Conservation (phyloP, 2,113 vertebrate genomes). For the Forbesichthys papilliferus region DNA sequence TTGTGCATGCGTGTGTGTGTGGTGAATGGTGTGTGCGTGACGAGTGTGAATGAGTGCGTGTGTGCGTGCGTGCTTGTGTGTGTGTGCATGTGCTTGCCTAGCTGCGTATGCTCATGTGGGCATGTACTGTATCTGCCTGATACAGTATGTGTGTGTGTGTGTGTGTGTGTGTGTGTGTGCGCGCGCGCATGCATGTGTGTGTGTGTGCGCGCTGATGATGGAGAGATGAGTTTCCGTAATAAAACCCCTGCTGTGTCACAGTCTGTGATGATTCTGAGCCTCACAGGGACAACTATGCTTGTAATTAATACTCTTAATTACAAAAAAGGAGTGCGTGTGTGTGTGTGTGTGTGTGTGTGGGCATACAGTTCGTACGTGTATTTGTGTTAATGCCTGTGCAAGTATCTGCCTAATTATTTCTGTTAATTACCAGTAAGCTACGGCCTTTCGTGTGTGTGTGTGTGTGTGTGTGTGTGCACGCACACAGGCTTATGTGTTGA, state of each 20-base stretch:
- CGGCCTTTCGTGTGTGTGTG: slow-evolving; percentile 31
- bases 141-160: too few relatives aligned
- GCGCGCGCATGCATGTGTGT: too few relatives aligned
- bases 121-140: too few relatives aligned
- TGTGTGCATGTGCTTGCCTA: too few relatives aligned
- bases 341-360: slow-evolving; percentile 10
- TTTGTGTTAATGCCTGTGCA: slow-evolving; percentile 28
- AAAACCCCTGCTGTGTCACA: slow-evolving; percentile 60
- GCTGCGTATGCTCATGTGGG: too few relatives aligned
- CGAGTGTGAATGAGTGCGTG: too few relatives aligned
- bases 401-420: slow-evolving; percentile 71
- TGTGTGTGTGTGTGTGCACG: slow-evolving; percentile 2
- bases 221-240: slow-evolving; percentile 65
- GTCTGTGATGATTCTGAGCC: slow-evolving; percentile 70
- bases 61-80: too few relatives aligned
- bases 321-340: slow-evolving; percentile 48
- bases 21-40: too few relatives aligned
- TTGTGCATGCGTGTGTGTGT: too few relatives aligned
- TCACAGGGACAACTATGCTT: slow-evolving; percentile 69
- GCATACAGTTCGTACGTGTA: background rate
- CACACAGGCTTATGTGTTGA: background rate
- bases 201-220: slow-evolving; percentile 26
- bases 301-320: slow-evolving; percentile 79
- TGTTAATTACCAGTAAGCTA: slow-evolving; percentile 70
- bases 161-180: too few relatives aligned